A percentile compares a stretch with the other conserved stretches of the same genome.
Evolutionary conservation across 1,140 invertebrate species (phyloP).

Genomic region (Vollenhovia emeryi): DNA sequence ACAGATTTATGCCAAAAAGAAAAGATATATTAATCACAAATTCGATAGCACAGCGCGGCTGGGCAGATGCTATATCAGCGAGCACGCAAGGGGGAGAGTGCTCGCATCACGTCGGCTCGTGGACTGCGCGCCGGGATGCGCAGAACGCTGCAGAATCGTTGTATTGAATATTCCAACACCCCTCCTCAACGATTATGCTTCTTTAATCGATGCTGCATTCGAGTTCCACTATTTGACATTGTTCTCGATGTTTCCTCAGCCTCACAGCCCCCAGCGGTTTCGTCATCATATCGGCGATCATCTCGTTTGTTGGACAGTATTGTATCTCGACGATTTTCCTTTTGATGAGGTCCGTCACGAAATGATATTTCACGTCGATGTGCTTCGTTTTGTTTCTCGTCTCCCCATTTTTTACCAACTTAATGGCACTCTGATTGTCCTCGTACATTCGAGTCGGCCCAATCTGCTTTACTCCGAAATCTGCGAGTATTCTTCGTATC

Average conservation of each 20-base stretch:
- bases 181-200: background rate
- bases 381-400: background rate
- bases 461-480: background rate
- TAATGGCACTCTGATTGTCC: background rate
- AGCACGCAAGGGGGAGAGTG: too few species aligned
- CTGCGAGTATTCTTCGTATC: background rate
- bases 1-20: too few species aligned
- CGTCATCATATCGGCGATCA: background rate
- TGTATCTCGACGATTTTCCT: background rate
- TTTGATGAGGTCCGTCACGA: background rate
- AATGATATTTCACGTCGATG: background rate
- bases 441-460: background rate
- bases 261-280: background rate
- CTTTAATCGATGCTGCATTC: background rate
- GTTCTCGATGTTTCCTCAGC: background rate
- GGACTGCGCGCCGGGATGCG: too few species aligned
- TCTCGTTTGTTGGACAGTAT: background rate
- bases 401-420: background rate
- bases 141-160: too few species aligned
- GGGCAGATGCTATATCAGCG: too few species aligned
- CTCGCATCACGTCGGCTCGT: too few species aligned
- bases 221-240: background rate
- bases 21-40: too few species aligned
- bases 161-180: background rate
- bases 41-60: too few species aligned